Evolutionary conservation across 2,888 invertebrate species (phyloP), one percentile per base, ranked within the genome.

Genomic region (Nebria brevicollis): DNA sequence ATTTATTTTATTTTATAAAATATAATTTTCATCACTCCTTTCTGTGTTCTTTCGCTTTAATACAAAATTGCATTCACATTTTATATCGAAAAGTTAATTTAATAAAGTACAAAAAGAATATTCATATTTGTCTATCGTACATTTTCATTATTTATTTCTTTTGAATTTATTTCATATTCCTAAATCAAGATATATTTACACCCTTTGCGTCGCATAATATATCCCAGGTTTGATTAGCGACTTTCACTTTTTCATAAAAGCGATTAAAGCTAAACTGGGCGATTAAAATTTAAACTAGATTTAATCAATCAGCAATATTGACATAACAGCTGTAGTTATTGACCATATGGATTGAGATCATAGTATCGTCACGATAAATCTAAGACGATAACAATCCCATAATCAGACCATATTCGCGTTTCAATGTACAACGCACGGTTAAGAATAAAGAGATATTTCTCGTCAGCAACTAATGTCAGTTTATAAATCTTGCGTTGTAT

Each of bases 301-400:
- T 70, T 7, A 54, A 11, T 54, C 8, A 54, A 54, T 54, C 54
- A 8, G 6, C 2, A 8, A 54, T 54, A 54, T 54, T 54, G 54
- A 8, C 54, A 11, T 54, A 54, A 54, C 54, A 54, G 8, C 11
- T 54, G 54, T 13, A 11, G 54, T 2, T 54, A 11, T 54, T 54
- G 54, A 54, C 66, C 74, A 82, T 81, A 77, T 81, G 75, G 80
- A 82, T 79, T 75, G 77, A 77, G 77, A 43, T 43, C 43, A 43
- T 43, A 43, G 43, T 43, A 43, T 43, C 43, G 43, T 43, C 20
- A 20, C 20, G 20, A 34, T 34, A 34, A 34, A 34, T 34, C 34
- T 11, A 54, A 54, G 54, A 54, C 54, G 54, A 54, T 54, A 54
- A 54, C 54, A 54, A 54, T 54, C 54, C 54, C 54, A 54, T 54